Base-by-base conservation (phyloP, 2,113 vertebrate genomes). In the Ophthalmolycus amberensis region DNA sequence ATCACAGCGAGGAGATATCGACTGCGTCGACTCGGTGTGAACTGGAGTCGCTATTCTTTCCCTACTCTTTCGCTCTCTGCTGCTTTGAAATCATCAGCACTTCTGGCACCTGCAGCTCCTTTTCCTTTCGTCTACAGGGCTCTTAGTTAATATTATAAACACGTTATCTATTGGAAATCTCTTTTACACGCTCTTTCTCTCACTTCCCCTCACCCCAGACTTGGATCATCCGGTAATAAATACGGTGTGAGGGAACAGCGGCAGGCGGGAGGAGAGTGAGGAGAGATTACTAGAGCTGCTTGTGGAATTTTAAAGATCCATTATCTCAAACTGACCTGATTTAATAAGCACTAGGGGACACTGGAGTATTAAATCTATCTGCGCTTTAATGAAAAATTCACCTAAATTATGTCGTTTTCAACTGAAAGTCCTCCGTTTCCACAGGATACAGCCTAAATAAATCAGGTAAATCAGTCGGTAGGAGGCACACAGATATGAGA, bases 241-340 rank as follows among this genome's bases (percentile, higher is more conserved):
- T 90, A 85, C 25, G 67, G 71, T 74, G 83, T 73, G 77, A 90
- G 84, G 75, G 69, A 86, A 87, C 77, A 22, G 27, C 82, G 88
- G 82, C 85, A 83, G 70, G 77, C 20, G 70, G 86, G 90, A 90
- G 82, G 74, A 77, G 58, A 75, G 34, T 65, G 65, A 81, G 79
- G 68, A 77, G 84, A 90, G 91, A 89, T 89, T 88, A 89, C 67
- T 60, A 37, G 85, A 85, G 85, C 82, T 84, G 87, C 87, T 84
- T 81, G 91, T 91, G 78, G 93, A 93, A 94, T 94, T 93, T 91
- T 91, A 93, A 93, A 87, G 88, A 93, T 91, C 91, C 87, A 93
- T 94, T 93, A 94, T 91, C 88, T 93, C 85, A 90, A 91, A 92
- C 86, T 85, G 85, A 75, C 71, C 90, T 88, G 89, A 93, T 90